These are phyloP conservation scores for Rhamnusium bicolor DNA, from an alignment of 2,888 invertebrate species.

Conservation along the genomic window DNA sequence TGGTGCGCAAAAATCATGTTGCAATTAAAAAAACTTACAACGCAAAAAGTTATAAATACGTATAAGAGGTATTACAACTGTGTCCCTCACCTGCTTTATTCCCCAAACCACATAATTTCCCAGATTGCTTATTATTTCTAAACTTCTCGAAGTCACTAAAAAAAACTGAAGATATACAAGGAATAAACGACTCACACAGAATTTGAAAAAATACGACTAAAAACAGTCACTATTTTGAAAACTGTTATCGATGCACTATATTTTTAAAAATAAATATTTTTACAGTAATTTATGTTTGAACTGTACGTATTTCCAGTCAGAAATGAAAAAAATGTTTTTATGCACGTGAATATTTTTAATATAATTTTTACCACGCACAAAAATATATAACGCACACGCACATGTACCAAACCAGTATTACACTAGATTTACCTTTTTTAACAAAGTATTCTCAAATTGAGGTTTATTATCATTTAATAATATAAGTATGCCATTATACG, in stretches of 20 bases:
- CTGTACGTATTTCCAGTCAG: no score
- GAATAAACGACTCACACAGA: neutral
- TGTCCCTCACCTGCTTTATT: neutral
- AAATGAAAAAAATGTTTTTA: no score
- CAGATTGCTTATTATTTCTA: no score
- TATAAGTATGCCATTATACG: neutral
- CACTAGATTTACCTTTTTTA: neutral
- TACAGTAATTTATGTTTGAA: no score
- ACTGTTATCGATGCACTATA: neutral
- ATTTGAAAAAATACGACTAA: neutral
- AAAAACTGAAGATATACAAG: no score
- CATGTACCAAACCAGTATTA: neutral
- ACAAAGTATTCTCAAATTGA: neutral
- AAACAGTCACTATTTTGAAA: neutral
- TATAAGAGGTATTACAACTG: no score
- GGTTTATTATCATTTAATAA: neutral
- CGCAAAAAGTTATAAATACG: no score
- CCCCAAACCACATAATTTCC: neutral
- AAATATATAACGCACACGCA: neutral
- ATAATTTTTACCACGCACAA: no score
- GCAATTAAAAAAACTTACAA: no score
- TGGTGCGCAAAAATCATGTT: no score
- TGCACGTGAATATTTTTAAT: no score
- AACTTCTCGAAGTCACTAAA: no score
- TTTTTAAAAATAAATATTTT: neutral